Percentiles rank a stretch among this genome's conserved stretches.
These are phyloP conservation scores for Dicaeum eximium DNA, from an alignment of 2,113 vertebrate genomes.

Conservation along the genomic window DNA sequence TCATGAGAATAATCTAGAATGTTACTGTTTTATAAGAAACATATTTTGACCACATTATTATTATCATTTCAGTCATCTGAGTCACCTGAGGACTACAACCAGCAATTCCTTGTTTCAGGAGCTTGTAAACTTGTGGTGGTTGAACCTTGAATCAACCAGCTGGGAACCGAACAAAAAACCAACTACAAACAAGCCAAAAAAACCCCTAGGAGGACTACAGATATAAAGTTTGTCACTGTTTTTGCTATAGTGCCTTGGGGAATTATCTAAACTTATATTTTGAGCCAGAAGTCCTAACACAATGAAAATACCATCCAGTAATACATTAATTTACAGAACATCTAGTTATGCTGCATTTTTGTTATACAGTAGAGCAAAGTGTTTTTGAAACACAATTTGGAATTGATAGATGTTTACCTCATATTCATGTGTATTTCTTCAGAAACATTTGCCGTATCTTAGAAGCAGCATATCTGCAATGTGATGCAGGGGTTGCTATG, in stretches of 20 bases:
- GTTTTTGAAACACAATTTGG: neutral
- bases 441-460: conserved; percentile 33
- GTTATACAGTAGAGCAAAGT: neutral
- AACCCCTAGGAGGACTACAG: neutral
- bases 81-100: neutral
- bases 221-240: neutral
- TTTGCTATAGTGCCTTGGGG: neutral
- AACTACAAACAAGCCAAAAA: neutral
- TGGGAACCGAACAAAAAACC: neutral
- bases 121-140: neutral
- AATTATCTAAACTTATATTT: neutral
- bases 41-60: neutral
- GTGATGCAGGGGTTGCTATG: conserved; percentile 53
- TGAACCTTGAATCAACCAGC: neutral
- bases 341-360: neutral
- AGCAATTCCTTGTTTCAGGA: neutral
- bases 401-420: conserved; percentile 17
- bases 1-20: neutral
- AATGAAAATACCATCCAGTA: neutral
- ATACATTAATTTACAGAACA: neutral
- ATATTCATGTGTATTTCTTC: conserved; percentile 27
- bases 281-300: neutral
- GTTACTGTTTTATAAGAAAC: neutral
- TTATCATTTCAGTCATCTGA: neutral
- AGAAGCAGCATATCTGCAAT: conserved; percentile 49